These are phyloP conservation scores for Peromyscus attwateri DNA, from an alignment of 2,797 vertebrate species.

Conservation along the genomic window DNA sequence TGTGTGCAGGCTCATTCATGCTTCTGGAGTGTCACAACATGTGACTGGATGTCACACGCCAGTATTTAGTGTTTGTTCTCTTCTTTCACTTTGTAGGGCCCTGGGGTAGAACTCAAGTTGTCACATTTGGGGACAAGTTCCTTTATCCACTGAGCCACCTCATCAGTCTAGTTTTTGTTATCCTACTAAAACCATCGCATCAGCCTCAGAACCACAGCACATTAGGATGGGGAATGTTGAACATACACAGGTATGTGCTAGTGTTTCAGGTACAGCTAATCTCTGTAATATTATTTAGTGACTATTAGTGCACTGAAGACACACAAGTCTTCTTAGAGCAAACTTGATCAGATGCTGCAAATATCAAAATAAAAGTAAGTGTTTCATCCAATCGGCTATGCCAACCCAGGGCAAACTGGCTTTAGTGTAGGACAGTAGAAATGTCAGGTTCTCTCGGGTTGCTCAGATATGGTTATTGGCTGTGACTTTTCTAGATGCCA, in stretches of 20 bases:
- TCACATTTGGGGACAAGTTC: background rate
- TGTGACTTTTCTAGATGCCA: background rate
- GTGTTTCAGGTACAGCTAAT: background rate
- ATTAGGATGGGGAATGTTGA: background rate
- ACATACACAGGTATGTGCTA: background rate
- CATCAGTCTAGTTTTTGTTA: background rate
- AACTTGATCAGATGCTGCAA: background rate
- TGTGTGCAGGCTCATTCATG: background rate
- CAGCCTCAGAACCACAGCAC: background rate
- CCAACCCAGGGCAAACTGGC: no score
- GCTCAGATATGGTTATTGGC: background rate
- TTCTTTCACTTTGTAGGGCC: background rate
- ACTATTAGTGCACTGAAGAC: background rate
- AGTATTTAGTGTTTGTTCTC: background rate
- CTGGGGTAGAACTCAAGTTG: background rate
- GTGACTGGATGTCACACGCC: background rate
- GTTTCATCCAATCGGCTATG: background rate
- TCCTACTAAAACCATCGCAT: background rate
- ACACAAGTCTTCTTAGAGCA: background rate
- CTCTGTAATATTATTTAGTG: background rate
- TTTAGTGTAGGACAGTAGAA: background rate
- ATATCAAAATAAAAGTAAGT: background rate
- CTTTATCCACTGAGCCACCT: background rate
- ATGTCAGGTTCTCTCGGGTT: background rate
- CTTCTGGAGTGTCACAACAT: background rate